Base-by-base conservation (phyloP, 2,113 vertebrate species). In the Phalacrocorax pelagicus region DNA sequence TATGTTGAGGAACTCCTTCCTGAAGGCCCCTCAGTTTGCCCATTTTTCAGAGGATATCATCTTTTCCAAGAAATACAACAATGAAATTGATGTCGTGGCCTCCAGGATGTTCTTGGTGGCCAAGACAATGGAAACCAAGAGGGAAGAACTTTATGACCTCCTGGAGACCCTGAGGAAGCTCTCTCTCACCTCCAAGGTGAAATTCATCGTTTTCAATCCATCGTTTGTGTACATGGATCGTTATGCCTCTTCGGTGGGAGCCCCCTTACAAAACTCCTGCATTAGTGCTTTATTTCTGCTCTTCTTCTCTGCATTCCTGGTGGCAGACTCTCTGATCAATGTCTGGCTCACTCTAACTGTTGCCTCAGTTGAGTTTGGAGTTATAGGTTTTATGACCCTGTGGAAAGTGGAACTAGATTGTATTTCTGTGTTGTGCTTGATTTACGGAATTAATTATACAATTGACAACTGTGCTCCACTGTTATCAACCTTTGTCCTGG, bases 161-260 rank as follows among this genome's bases (percentile, higher is more conserved):
- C 98, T 99, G 97, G 99, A 99, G 97, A 99, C 99, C 21, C 98
- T 99, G 94, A 98, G 99, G 51, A 99, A 99, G 95, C 98, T 99
- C 86, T 99, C 99, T 6, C 98, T 99, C 93, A 99, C 99, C 66
- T 99, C 99, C 42, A 99, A 99, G 62, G 99, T 99, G 82, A 99
- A 99, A 96, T 99, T 99, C 97, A 99, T 99, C 0, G 99, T 99
- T 98, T 99, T 99, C 90, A 99, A 99, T 98, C 99, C 99, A 7
- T 99, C 99, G 4, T 99, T 99, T 88, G 99, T 99, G 92, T 99
- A 99, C 98, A 98, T 99, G 99, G 99, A 99, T 97, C 99, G 99
- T 96, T 99, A 99, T 7, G 98, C 99, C 22, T 98, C 99, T n/a
- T 99, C 99, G n/a, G 98, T 99, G 95, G 99, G 99, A 98, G 99